phyloP scores from a whole-genome alignment of 1,140 invertebrate species.

The Epicauta chinensis region DNA sequence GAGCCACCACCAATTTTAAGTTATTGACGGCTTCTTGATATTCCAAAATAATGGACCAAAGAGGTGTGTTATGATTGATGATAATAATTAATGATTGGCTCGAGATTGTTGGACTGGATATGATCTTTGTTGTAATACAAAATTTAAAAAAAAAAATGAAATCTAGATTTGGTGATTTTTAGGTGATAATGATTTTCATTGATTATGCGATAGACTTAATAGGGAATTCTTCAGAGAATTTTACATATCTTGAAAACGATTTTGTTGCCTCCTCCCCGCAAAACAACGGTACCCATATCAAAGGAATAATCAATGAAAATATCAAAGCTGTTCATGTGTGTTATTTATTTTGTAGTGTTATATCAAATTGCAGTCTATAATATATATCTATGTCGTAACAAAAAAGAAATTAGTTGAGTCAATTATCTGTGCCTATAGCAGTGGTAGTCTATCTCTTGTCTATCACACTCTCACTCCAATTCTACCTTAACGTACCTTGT shows the following conservation, averaged over 20 bases:
- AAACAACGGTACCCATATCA: too few relatives aligned
- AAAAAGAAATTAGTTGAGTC: conserved; percentile 42
- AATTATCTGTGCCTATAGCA: conserved; percentile 45
- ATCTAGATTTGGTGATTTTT: conserved; percentile 32
- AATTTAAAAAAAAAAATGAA: background rate
- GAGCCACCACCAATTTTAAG: background rate
- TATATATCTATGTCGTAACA: conserved; percentile 41
- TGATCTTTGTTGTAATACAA: conserved; percentile 29
- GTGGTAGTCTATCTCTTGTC: conserved; percentile 39
- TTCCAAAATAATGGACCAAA: conserved; percentile 25
- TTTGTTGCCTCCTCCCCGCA: too few relatives aligned
- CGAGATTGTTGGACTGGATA: conserved; percentile 7
- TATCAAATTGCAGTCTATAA: conserved; percentile 34
- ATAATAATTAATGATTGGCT: background rate
- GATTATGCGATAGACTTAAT: conserved; percentile 8
- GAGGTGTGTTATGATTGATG: background rate
- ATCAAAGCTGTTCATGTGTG: conserved; percentile 31
- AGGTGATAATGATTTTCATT: conserved; percentile 21
- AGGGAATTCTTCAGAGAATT: background rate
- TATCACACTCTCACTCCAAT: conserved; percentile 35
- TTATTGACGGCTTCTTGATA: background rate
- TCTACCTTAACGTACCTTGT: conserved; percentile 25
- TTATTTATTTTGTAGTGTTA: conserved; percentile 37
- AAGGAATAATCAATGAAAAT: conserved; percentile 21
- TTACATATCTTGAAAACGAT: conserved; percentile 5